These are phyloP conservation scores for Polyommatus icarus DNA, from an alignment of 2,888 invertebrate species.

Conservation along the genomic window DNA sequence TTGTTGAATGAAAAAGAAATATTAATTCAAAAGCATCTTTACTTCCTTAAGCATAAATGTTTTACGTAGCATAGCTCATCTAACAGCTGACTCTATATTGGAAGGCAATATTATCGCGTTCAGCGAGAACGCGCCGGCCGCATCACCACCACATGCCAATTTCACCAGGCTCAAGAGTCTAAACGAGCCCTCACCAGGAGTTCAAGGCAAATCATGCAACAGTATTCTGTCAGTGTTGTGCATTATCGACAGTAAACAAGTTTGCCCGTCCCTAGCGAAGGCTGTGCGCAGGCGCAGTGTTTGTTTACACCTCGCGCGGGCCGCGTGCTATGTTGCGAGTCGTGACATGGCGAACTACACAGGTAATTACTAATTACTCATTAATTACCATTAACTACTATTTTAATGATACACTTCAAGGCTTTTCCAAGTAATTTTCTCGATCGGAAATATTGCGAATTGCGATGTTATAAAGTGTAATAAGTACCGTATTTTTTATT, in stretches of 20 bases:
- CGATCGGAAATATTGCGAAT: neutral
- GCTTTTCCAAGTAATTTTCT: neutral
- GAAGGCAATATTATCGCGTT: no score
- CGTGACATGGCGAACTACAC: conserved; percentile 7
- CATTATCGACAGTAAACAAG: conserved; percentile 4
- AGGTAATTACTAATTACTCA: neutral
- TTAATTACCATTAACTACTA: neutral
- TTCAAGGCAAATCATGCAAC: neutral
- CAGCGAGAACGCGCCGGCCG: no score
- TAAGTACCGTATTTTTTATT: no score
- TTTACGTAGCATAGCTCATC: no score
- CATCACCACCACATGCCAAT: no score
- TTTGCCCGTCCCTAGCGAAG: conserved; percentile 12
- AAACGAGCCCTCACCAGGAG: neutral
- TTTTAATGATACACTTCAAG: neutral
- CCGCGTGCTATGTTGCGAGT: neutral
- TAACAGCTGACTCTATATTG: no score
- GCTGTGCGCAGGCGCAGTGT: neutral
- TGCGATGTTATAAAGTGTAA: no score
- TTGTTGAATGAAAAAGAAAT: no score
- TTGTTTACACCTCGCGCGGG: neutral
- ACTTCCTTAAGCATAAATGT: no score
- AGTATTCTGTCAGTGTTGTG: neutral
- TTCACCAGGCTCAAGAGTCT: no score
- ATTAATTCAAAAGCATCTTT: no score